phyloP scores from a whole-genome alignment of 1,140 invertebrate genomes.

The Caenorhabditis inopinata region DNA sequence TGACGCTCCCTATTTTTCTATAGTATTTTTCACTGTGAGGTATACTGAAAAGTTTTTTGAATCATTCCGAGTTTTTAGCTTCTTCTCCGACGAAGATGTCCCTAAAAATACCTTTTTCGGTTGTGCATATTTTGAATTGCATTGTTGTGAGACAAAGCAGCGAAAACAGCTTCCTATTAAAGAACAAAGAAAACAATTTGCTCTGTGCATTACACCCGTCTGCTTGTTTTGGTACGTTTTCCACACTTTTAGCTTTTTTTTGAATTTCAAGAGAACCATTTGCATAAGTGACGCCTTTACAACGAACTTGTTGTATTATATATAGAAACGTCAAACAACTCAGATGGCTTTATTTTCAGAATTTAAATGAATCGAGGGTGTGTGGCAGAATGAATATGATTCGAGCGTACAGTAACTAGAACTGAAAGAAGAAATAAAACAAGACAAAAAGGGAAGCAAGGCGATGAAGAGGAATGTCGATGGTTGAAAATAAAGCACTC shows the following conservation, averaged over 20 bases:
- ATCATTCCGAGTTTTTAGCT: no score
- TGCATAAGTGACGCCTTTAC: background rate
- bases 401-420: background rate
- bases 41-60: no score
- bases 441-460: background rate
- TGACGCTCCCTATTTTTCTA: no score
- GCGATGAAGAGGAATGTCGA: background rate
- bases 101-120: no score
- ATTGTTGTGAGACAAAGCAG: no score
- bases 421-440: background rate
- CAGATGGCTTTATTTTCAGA: slow-evolving; percentile 19
- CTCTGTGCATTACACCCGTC: no score
- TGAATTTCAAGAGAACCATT: background rate
- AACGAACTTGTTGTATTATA: no score
- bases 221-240: background rate
- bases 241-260: background rate
- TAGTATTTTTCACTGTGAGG: no score
- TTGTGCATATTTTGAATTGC: no score
- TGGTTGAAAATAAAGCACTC: background rate
- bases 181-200: background rate
- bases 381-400: no score
- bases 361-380: background rate
- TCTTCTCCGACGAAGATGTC: no score
- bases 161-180: no score
- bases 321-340: slow-evolving; percentile 23